Evolutionary conservation across 1,140 invertebrate species (phyloP).

Genomic region (Ptiloglossa arizonensis): DNA sequence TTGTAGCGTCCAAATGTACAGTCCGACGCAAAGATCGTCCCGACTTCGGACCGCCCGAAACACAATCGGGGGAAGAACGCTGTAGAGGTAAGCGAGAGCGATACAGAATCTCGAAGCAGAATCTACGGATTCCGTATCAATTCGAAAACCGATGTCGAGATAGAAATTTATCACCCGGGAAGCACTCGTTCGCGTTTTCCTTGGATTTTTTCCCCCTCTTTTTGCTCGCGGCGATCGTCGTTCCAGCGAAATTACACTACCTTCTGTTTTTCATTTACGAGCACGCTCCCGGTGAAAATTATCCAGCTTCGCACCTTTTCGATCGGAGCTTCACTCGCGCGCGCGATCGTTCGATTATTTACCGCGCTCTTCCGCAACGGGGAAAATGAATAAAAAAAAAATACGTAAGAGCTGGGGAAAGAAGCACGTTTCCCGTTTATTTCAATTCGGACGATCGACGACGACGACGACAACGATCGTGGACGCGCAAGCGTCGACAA

Average conservation of each 20-base stretch:
- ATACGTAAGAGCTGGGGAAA: too few relatives aligned
- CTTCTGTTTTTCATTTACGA: background rate
- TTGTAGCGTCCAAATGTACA: too few relatives aligned
- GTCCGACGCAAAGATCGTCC: too few relatives aligned
- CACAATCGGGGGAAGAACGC: too few relatives aligned
- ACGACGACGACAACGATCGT: background rate
- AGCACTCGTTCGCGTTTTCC: too few relatives aligned
- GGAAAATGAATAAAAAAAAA: background rate
- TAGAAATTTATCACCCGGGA: background rate
- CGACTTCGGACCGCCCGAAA: too few relatives aligned
- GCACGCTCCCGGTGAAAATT: background rate
- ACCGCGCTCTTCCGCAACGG: background rate
- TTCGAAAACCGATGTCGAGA: background rate
- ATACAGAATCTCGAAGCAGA: background rate
- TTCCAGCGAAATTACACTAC: background rate
- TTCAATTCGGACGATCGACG: background rate
- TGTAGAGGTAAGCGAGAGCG: background rate
- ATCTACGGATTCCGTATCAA: background rate
- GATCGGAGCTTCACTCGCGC: background rate
- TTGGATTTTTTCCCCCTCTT: background rate
- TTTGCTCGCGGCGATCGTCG: too few relatives aligned
- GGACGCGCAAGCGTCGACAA: slow-evolving; percentile 19
- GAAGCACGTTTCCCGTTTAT: background rate
- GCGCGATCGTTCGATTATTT: background rate
- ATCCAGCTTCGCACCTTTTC: background rate